These are phyloP conservation scores for Drosophila subsilvestris DNA, from an alignment of 2,888 invertebrate species.

Conservation along the genomic window DNA sequence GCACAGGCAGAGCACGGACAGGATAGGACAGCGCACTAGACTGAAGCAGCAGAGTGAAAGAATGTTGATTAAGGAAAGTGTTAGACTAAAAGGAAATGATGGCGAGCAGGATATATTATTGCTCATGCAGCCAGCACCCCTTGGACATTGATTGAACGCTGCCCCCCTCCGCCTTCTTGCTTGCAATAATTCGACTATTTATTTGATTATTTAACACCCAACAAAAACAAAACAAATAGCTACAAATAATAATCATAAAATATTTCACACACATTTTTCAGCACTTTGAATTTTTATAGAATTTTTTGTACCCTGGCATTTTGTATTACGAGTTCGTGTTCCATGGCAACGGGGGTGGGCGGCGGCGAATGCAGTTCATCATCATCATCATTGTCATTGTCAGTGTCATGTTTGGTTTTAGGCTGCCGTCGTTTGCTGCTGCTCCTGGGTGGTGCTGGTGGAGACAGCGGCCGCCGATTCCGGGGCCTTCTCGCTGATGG, in stretches of 20 bases:
- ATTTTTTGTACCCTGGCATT: slow-evolving; percentile 32
- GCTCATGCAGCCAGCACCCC: too few species aligned
- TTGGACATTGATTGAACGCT: too few species aligned
- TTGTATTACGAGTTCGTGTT: slow-evolving; percentile 52
- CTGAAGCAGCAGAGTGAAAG: background rate
- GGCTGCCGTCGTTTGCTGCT: slow-evolving; percentile 81
- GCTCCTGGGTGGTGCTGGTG: slow-evolving; percentile 73
- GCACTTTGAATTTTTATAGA: slow-evolving; percentile 41
- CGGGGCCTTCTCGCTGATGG: slow-evolving; percentile 87
- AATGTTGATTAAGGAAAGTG: background rate
- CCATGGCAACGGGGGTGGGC: background rate
- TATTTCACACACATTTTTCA: slow-evolving; percentile 11
- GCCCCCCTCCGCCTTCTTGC: slow-evolving; percentile 4
- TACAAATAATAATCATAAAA: slow-evolving; percentile 50
- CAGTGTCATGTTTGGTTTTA: slow-evolving; percentile 43
- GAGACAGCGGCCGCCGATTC: slow-evolving; percentile 86
- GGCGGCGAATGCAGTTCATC: slow-evolving; percentile 9
- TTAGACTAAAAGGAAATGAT: background rate
- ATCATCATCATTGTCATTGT: slow-evolving; percentile 32
- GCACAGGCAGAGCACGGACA: too few species aligned
- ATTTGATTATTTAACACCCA: slow-evolving; percentile 31
- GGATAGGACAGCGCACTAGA: background rate
- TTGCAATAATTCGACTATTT: slow-evolving; percentile 59
- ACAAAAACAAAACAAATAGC: slow-evolving; percentile 27
- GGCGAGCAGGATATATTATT: too few species aligned